phyloP scores from a whole-genome alignment of 2,888 invertebrate genomes.

The Agelastica alni region DNA sequence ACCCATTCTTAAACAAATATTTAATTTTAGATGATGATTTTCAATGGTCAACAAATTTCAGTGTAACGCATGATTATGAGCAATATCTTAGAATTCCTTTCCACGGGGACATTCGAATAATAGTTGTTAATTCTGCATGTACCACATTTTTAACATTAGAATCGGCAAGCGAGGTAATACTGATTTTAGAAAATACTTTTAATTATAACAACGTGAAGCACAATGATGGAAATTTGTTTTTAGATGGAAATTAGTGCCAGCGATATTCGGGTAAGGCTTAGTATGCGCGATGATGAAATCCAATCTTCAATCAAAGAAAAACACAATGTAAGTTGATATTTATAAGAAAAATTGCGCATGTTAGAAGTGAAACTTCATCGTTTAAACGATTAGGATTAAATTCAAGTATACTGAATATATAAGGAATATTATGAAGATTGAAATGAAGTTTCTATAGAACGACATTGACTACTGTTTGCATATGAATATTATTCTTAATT shows the following conservation, averaged over 20 bases:
- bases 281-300: slow-evolving; percentile 47
- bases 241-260: slow-evolving; percentile 78
- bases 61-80: slow-evolving; percentile 59
- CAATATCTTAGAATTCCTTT: slow-evolving; percentile 64
- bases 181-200: slow-evolving; percentile 5
- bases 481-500: no score
- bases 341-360: no score
- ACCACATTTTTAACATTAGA: slow-evolving; percentile 60
- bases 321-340: slow-evolving; percentile 9
- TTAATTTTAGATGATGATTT: slow-evolving; percentile 32
- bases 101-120: slow-evolving; percentile 64
- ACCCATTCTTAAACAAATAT: not conserved
- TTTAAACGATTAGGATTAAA: not conserved
- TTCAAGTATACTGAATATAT: no score
- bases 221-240: no score
- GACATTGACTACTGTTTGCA: no score
- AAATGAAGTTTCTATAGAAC: no score
- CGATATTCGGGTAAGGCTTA: slow-evolving; percentile 74
- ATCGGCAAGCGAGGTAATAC: slow-evolving; percentile 63
- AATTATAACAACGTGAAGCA: not conserved
- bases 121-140: slow-evolving; percentile 59
- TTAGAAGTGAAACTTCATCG: not conserved
- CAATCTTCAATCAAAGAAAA: slow-evolving; percentile 11
- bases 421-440: no score
- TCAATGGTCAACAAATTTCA: slow-evolving; percentile 60